Evolutionary conservation across 1,140 invertebrate genomes (phyloP), one percentile per base, ranked within the genome.

Genomic region (Drosophila pseudoananassae): DNA sequence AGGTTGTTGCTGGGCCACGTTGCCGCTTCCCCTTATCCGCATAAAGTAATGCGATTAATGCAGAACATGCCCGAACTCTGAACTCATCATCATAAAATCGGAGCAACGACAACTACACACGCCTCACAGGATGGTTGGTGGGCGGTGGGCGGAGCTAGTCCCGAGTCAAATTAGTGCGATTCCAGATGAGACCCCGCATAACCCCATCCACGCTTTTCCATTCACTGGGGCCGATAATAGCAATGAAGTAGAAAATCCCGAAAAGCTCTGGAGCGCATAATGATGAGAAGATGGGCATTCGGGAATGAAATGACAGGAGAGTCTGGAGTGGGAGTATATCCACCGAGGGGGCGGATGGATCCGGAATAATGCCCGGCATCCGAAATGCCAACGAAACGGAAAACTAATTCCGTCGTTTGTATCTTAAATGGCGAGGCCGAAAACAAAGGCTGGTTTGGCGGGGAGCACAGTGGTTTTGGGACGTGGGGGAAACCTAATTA

Each of bases 11-110:
- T 9, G 9, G 14, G 31, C 9, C 31, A 33, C 4, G 36, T 14
- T n/a, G 36, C n/a, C n/a, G 14, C 38, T n/a, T 43, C 15, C 7
- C 40, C 40, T 43, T 43, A 15, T 43, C 40, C 38, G 52, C 69
- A 65, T 75, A 66, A 76, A 59, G 61, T 55, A 56, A 76, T 77
- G 58, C 75, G 58, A 83, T 83, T 85, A 85, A 83, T 89, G 84
- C 84, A 69, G 72, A 89, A 71, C 84, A 83, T 63, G 76, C 78
- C 65, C 76, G 78, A 87, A 88, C 83, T 88, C 70, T 82, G 84
- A 88, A 79, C 83, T 88, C 83, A 88, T 88, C 83, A 88, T 68
- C 84, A 83, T 88, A 88, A 88, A 88, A 88, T 56, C 84, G 69
- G 61, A 69, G 72, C 80, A 84, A 60, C 66, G 55, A 74, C 76